A percentile compares a stretch with the other conserved stretches of the same genome.
phyloP scores from a whole-genome alignment of 2,888 invertebrate species.

The Alcis repandata region DNA sequence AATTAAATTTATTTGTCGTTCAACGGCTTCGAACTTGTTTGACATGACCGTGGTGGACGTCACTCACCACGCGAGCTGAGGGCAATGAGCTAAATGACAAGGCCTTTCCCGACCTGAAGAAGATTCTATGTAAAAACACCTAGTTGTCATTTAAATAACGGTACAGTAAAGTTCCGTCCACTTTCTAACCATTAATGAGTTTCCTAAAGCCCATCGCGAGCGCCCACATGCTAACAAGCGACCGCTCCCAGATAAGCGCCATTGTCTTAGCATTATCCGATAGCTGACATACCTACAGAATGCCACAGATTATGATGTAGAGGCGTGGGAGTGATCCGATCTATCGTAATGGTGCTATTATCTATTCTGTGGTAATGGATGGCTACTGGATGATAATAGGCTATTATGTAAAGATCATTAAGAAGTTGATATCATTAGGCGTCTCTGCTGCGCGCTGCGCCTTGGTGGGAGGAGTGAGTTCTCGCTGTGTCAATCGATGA shows the following conservation, averaged over 20 bases:
- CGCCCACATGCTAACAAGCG: constrained; percentile 30
- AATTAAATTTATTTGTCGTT: too few relatives aligned
- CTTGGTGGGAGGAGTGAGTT: too few relatives aligned
- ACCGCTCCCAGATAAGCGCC: constrained; percentile 20
- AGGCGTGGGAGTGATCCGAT: constrained; percentile 28
- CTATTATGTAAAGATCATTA: constrained; percentile 3
- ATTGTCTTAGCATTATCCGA: constrained; percentile 32
- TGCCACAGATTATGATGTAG: constrained; percentile 27
- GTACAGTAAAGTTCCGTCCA: constrained; percentile 15
- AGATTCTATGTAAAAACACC: too few relatives aligned
- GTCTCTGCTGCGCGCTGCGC: too few relatives aligned
- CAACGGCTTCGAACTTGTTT: too few relatives aligned
- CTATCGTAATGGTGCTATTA: constrained; percentile 15
- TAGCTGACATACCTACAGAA: constrained; percentile 6
- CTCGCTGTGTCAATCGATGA: too few relatives aligned
- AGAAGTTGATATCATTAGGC: too few relatives aligned
- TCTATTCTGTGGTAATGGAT: constrained; percentile 15
- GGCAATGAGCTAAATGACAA: too few relatives aligned
- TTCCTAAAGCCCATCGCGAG: constrained; percentile 12
- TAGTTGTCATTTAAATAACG: constrained; percentile 1
- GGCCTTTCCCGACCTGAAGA: too few relatives aligned
- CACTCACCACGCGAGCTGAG: too few relatives aligned
- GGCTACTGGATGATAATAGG: constrained; percentile 15
- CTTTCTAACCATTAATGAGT: constrained; percentile 33
- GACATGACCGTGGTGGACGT: too few relatives aligned